Evolutionary conservation across 2,888 invertebrate genomes (phyloP).

Genomic region (Catonia carolina): DNA sequence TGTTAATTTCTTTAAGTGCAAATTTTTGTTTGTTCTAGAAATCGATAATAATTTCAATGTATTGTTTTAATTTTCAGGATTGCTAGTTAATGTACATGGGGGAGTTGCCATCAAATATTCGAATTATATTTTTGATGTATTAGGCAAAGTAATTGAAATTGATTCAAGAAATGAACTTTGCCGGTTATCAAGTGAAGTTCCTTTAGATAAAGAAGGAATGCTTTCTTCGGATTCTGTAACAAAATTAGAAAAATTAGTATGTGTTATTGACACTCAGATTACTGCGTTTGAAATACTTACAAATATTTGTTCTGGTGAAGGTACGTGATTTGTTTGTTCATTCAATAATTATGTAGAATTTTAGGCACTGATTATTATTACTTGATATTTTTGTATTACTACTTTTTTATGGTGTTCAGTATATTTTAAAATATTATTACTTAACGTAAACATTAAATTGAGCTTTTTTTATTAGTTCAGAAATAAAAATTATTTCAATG

Average conservation of each 20-base stretch:
- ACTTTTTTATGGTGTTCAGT: too few species aligned
- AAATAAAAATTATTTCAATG: too few species aligned
- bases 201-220: constrained; percentile 3
- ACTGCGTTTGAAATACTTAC: constrained; percentile 22
- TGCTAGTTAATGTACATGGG: constrained; percentile 16
- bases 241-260: constrained; percentile 4
- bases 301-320: constrained; percentile 21
- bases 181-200: constrained; percentile 19
- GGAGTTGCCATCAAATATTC: constrained; percentile 9
- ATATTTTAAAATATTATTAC: too few species aligned
- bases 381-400: too few species aligned
- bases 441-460: too few species aligned
- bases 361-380: background rate
- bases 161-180: constrained; percentile 8
- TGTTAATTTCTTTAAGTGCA: too few species aligned
- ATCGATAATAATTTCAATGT: too few species aligned
- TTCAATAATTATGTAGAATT: background rate
- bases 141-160: constrained; percentile 3
- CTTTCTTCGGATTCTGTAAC: constrained; percentile 1
- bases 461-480: too few species aligned
- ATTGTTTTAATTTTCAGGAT: constrained; percentile 9
- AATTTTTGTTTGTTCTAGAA: too few species aligned
- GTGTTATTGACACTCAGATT: constrained; percentile 14
- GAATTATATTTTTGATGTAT: background rate
- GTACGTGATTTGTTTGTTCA: background rate